These are phyloP conservation scores for Chrysina gloriosa DNA, from an alignment of 2,888 invertebrate species.

Conservation along the genomic window DNA sequence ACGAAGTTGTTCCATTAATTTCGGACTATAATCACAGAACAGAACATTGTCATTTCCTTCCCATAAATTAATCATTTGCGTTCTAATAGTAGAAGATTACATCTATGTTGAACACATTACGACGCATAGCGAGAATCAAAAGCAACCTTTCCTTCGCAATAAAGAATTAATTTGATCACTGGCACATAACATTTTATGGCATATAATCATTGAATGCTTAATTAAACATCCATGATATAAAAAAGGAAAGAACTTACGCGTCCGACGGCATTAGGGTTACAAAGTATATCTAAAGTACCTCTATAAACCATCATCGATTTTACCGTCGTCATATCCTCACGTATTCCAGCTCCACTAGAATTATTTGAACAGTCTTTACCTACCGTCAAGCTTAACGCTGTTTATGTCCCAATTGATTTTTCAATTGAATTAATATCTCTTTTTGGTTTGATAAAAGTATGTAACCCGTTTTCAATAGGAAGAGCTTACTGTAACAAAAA, in stretches of 20 bases:
- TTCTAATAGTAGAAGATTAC: no score
- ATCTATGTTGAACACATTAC: no score
- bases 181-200: background rate
- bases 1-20: no score
- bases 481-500: background rate
- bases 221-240: background rate
- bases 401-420: background rate
- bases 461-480: background rate
- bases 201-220: background rate
- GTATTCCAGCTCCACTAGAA: slow-evolving; percentile 5
- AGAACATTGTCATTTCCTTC: no score
- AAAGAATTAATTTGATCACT: background rate
- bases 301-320: background rate
- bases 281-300: background rate
- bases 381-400: background rate
- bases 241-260: background rate
- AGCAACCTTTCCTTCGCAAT: background rate
- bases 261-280: background rate
- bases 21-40: no score
- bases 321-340: slow-evolving; percentile 14
- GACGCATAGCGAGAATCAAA: no score
- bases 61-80: background rate
- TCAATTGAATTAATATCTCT: background rate
- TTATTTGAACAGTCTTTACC: background rate
- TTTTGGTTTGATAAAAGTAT: background rate